Base-by-base conservation (phyloP, 2,113 vertebrate species). In the Ploceus nigricollis region DNA sequence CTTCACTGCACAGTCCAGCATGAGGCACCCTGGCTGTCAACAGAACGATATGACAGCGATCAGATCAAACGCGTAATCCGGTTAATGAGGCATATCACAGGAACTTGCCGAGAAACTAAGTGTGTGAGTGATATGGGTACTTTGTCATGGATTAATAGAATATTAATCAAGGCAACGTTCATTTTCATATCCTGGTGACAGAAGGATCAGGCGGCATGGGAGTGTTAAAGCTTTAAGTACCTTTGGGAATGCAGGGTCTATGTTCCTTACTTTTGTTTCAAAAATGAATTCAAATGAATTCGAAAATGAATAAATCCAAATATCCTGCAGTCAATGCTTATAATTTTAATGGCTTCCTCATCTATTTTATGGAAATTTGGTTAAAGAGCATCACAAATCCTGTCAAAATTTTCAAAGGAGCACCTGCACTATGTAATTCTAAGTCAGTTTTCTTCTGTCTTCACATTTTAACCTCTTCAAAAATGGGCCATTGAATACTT, bases 101-200 rank as follows among this genome's bases (percentile, higher is more conserved):
- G 23, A 72, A 58, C 39, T 40, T 15, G 14, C 19, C 0, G 2
- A 75, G 65, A 85, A 78, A 31, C 57, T 58, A 37, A 89, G 24
- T 11, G 1, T 35, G 25, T 47, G 31, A 77, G 47, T 45, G 61
- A 54, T 66, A 44, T 20, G 61, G 22, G 14, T 79, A 63, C 25
- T 64, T 90, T 68, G 31, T 82, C 71, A 35, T 27, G 70, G 78
- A 86, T 96, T 94, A 76, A 82, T 53, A 84, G 48, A 94, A 76
- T 48, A 80, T 76, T 90, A 82, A 96, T 78, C 65, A 82, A 87
- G 40, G 37, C 39, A 70, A 71, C n/a, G 35, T 24, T 48, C 12
- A 45, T 84, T 92, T 89, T 89, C 47, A 30, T 37, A 56, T 53
- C 56, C 27, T 1, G 2, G 33, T 89, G 66, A 87, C 56, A 71